Evolutionary conservation across 2,888 invertebrate genomes (phyloP).

Genomic region (Tipula confusa): DNA sequence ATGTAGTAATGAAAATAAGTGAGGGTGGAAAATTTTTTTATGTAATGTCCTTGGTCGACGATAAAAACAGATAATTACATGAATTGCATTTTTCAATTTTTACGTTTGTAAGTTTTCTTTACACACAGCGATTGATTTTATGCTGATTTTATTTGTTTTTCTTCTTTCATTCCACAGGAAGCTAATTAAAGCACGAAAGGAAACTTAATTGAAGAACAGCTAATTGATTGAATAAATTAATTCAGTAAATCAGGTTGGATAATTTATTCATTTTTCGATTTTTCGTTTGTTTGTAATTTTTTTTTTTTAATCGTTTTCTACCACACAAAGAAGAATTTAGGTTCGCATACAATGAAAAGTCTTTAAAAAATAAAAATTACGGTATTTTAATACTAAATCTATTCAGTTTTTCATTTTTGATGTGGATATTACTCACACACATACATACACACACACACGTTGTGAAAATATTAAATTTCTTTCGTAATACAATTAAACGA

Average conservation of each 20-base stretch:
- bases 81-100: not conserved
- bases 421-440: too few relatives aligned
- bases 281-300: not conserved
- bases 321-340: too few relatives aligned
- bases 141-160: not conserved
- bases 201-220: not conserved
- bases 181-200: not conserved
- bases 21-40: slow-evolving; percentile 12
- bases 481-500: not conserved
- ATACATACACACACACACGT: not conserved
- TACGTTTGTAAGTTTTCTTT: not conserved
- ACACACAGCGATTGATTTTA: not conserved
- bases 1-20: not conserved
- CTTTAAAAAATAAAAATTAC: too few relatives aligned
- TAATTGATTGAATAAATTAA: slow-evolving; percentile 16
- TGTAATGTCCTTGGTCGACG: not conserved
- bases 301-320: too few relatives aligned
- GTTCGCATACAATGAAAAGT: too few relatives aligned
- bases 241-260: not conserved
- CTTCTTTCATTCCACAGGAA: not conserved
- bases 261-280: not conserved
- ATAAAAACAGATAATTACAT: slow-evolving; percentile 20
- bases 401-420: too few relatives aligned
- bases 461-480: not conserved
- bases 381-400: too few relatives aligned